Percentiles rank a stretch among this genome's conserved stretches.
phyloP scores from a whole-genome alignment of 2,888 invertebrate species.

The Auanema sp. region DNA sequence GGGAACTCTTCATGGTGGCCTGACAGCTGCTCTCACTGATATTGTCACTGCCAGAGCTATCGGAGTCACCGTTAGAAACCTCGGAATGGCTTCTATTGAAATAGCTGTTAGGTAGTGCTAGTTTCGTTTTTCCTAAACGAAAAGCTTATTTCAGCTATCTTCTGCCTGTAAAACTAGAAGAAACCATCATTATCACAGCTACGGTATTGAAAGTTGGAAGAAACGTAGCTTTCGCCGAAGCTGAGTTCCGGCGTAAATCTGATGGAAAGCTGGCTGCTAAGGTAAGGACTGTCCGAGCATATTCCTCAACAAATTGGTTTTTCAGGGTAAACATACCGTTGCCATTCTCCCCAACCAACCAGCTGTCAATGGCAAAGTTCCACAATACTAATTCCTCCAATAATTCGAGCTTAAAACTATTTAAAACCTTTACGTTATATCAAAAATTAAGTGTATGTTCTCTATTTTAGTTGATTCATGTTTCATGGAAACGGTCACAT shows the following conservation, averaged over 20 bases:
- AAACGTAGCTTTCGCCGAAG: constrained; percentile 57
- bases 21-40: constrained; percentile 55
- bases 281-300: constrained; percentile 16
- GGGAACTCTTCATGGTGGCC: constrained; percentile 59
- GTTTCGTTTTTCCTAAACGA: neutral
- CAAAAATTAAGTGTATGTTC: too few relatives aligned
- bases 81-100: constrained; percentile 56
- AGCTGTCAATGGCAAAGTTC: constrained; percentile 24
- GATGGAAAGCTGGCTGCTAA: constrained; percentile 56
- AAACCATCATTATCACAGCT: constrained; percentile 50
- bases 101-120: constrained; percentile 49
- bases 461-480: too few relatives aligned
- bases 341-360: constrained; percentile 37
- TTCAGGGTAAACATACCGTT: constrained; percentile 41
- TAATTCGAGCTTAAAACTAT: too few relatives aligned
- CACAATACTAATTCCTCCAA: neutral
- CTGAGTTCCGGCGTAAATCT: constrained; percentile 53
- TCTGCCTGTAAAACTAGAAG: constrained; percentile 57
- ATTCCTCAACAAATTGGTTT: neutral
- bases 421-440: too few relatives aligned
- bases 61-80: constrained; percentile 42
- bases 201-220: constrained; percentile 56
- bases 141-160: constrained; percentile 50
- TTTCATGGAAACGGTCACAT: too few relatives aligned
- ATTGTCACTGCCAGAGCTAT: constrained; percentile 56